Evolutionary conservation across 2,888 invertebrate genomes (phyloP).

Genomic region (Ptycholaimellus sp.): DNA sequence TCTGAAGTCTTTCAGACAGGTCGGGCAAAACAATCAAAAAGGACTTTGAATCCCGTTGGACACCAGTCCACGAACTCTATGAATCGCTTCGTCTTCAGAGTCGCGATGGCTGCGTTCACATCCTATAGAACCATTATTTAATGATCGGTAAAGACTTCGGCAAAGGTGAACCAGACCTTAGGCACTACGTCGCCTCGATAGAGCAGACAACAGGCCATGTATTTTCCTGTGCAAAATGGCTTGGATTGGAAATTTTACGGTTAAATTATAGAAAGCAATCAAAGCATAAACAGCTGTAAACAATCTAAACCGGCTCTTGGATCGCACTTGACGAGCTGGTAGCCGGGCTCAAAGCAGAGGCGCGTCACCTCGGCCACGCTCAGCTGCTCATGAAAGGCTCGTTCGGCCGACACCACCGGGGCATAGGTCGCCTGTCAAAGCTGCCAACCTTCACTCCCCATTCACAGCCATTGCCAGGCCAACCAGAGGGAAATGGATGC

Average conservation of each 20-base stretch:
- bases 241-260: no score
- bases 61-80: conserved; percentile 43
- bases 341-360: conserved; percentile 56
- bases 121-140: conserved; percentile 38
- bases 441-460: no score
- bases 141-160: conserved; percentile 27
- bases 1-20: no score
- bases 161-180: conserved; percentile 26
- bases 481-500: conserved; percentile 63
- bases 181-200: conserved; percentile 82
- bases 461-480: no score
- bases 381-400: conserved; percentile 23
- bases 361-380: conserved; percentile 65
- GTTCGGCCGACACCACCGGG: conserved; percentile 12
- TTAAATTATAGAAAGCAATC: no score
- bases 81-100: conserved; percentile 21
- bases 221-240: no score
- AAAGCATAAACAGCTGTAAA: no score
- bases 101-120: conserved; percentile 25
- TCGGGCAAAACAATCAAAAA: no score
- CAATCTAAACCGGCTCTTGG: conserved; percentile 39
- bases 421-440: conserved; percentile 36
- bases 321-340: conserved; percentile 62
- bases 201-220: conserved; percentile 83
- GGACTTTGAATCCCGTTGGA: no score